Conservation (phyloP, 1,140 invertebrate species). For the Aporrectodea caliginosa region DNA sequence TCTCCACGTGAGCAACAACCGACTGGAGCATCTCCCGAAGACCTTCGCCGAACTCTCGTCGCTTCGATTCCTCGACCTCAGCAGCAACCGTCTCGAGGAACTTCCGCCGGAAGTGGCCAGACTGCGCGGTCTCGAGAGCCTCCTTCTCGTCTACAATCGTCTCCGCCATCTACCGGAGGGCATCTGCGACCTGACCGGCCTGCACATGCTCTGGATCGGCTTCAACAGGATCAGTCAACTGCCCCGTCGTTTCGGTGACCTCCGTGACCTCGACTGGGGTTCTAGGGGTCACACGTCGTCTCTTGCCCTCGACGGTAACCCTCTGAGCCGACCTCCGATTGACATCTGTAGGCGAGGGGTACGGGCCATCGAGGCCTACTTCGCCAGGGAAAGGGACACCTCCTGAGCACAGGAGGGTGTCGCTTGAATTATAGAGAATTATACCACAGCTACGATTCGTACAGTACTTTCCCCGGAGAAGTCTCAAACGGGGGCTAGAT, state of each 20-base stretch:
- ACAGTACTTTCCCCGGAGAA: no score
- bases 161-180: constrained; percentile 48
- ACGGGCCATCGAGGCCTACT: constrained; percentile 35
- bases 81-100: constrained; percentile 43
- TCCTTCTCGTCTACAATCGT: constrained; percentile 51
- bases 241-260: constrained; percentile 47
- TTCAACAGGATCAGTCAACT: constrained; percentile 48
- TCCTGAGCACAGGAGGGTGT: no score
- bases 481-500: no score
- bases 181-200: constrained; percentile 44
- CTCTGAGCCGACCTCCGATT: constrained; percentile 48
- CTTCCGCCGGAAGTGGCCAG: constrained; percentile 47
- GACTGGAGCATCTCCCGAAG: constrained; percentile 44
- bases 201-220: constrained; percentile 53
- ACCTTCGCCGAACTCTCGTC: constrained; percentile 41
- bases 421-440: no score
- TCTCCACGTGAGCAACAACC: constrained; percentile 54
- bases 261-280: constrained; percentile 52
- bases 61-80: constrained; percentile 53
- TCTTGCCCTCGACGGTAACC: constrained; percentile 51
- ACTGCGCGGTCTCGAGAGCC: constrained; percentile 47
- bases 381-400: neutral
- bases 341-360: constrained; percentile 51
- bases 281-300: constrained; percentile 41
- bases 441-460: no score